Evolutionary conservation across 2,888 invertebrate species (phyloP), one percentile per base, ranked within the genome.

Genomic region (Ischnus inquisitorius): DNA sequence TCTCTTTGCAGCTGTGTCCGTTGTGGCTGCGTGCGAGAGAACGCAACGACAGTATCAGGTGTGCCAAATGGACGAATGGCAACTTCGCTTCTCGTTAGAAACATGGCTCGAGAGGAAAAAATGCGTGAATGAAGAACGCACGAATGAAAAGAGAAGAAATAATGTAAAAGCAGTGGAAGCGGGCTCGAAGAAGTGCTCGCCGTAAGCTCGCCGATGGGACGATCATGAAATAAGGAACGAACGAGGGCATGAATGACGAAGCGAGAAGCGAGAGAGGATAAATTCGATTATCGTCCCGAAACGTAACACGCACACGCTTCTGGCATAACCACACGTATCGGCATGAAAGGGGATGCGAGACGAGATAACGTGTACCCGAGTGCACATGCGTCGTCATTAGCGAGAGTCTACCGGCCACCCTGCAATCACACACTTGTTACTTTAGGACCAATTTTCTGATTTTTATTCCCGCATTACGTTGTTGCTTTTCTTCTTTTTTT

Each of bases 391-490:
- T 67, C 48, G 79, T 86, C 78, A 86, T 86, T 86, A 86, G 72
- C 78, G 76, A 82, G 80, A 72, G 71, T 19, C 14, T 64, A 6
- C 60, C 69, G 77, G 78, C 83, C 84, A 86, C 85, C 86, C 86
- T 84, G 85, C 87, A 88, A 88, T 88, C 89, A 88, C 87, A 86
- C 81, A 87, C 87, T 88, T 87, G 88, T 87, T 87, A 89, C 86
- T 85, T 87, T 87, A 83, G 84, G 87, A 85, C 87, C 88, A 88
- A 90, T 89, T 88, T 89, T 87, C 87, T 87, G 87, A 88, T 86
- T 87, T 88, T 88, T 86, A 84, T 87, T 86, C 85, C 67, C 85
- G 81, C 83, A 81, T 84, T 84, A 77, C 80, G 39, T 79, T 69
- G 76, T 80, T 80, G 82, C 76, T 16, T 48, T 64, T 8, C 16